Conservation (phyloP, 2,888 invertebrate genomes). For the Pilophorus perplexus region DNA sequence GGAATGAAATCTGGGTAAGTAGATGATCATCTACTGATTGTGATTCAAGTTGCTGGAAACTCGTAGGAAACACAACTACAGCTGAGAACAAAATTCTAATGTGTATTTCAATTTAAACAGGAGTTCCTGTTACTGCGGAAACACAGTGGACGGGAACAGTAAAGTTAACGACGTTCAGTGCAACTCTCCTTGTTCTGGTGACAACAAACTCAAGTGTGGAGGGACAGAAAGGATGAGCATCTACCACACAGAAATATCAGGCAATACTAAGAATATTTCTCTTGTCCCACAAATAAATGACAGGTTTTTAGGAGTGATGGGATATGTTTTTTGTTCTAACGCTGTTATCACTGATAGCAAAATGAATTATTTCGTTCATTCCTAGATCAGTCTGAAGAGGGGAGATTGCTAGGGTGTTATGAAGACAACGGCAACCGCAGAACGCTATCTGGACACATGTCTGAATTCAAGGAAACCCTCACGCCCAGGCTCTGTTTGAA, state of each 20-base stretch:
- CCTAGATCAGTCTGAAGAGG: conserved; percentile 45
- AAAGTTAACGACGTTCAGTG: conserved; percentile 41
- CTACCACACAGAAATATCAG: conserved; percentile 42
- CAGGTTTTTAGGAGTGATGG: no score
- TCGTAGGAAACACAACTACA: no score
- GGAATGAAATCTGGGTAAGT: conserved; percentile 40
- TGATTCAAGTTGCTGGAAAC: no score
- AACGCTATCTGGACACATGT: conserved; percentile 38
- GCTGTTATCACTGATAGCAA: no score
- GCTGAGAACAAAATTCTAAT: no score
- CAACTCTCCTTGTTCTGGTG: conserved; percentile 40
- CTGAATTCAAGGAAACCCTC: conserved; percentile 40
- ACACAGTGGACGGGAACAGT: conserved; percentile 1
- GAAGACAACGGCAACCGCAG: conserved; percentile 41
- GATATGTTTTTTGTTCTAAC: no score
- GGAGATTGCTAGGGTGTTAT: conserved; percentile 46
- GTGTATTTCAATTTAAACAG: no score
- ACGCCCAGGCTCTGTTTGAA: conserved; percentile 42
- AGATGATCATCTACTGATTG: no score
- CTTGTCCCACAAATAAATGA: no score
- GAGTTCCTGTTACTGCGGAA: conserved; percentile 45
- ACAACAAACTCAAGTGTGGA: conserved; percentile 40
- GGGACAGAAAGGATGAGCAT: conserved; percentile 37
- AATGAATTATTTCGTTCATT: no score
- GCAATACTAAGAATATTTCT: conserved; percentile 35